Base-by-base conservation (phyloP, 92 coral and sea anemone species). In the Meandrina meandrites region DNA sequence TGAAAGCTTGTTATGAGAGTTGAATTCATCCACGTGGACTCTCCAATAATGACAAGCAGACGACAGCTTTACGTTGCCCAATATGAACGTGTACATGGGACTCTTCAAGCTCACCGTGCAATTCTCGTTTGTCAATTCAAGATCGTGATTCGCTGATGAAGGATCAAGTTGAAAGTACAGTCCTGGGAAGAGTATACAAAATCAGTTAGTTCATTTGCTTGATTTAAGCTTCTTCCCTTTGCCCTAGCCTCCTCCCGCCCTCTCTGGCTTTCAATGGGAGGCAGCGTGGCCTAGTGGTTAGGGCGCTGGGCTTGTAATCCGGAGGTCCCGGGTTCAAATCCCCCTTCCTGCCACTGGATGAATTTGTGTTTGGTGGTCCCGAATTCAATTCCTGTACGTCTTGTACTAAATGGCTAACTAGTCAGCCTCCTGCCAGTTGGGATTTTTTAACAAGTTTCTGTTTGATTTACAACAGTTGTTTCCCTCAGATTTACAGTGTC, bases 21-120 rank as follows among this genome's bases (percentile, higher is more conserved):
- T 93, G 66, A 94, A 94, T 60, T 93, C 94, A 86, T 94, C 98
- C 80, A 93, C 96, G 62, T 93, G 96, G 24, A 94, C 88, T 75
- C 98, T 94, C 98, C 98, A 94, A 45, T 94, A 94, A 90, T 94
- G 98, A 70, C 94, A 93, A 40, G 96, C 98, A 9, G 92, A 85
- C 5, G 91, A 76, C 50, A 94, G 84, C 56, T 93, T 89, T 14
- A 91, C 94, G 82, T 94, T 91, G 0, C 98, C 98, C 77, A 94
- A 86, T 24, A 94, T 94, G 67, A 91, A 94, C 14, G 96, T 88
- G 83, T 94, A 94, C 88, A 93, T 91, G 5, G 98, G 98, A 45
- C 98, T 94, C 81, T 93, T 94, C 48, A 94, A 94, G 21, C 94
- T 86, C 62, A 94, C 98, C 7, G 98, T 93, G 57, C 96, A 91